Evolutionary conservation across 53 echinoderm and acorn worm genomes (phyloP), one percentile per base, ranked within the genome.

Genomic region (Mesocentrotus franciscanus): DNA sequence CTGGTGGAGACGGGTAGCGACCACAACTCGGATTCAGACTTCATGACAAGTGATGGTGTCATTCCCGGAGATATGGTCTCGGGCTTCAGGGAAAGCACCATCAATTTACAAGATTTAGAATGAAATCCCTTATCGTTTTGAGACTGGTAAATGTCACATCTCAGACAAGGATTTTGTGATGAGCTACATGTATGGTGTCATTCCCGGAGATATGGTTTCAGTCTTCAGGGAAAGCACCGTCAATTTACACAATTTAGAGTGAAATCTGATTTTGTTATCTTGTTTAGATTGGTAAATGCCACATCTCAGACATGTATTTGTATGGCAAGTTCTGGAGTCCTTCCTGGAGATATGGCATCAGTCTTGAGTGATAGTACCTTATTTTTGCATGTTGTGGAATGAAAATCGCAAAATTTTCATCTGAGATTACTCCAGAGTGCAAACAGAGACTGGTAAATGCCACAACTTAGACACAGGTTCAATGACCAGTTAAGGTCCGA

Each of bases 151-250:
- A 30, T 94, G 96, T 33, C 96, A 96, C 60, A 68, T 95, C 36
- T 96, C 92, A 8, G 93, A 92, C 29, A 90, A 95, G 0, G 98
- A 98, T 90, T 96, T 97, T 91, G 95, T 97, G 24, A 96, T 94
- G 29, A 75, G 96, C 16, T 97, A 97, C n/a, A n/a, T n/a, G n/a
- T n/a, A n/a, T 27, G 92, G 90, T 1, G 95, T 95, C 66, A 85
- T 94, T 1, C 33, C 95, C 0, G 95, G 95, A 59, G 84, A 90
- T 9, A 92, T 85, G 26, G 96, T 97, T 15, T 85, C 90, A 3
- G 94, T 94, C 34, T 98, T 99, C 90, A 87, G 97, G 91, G 97
- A 97, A 72, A 99, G 99, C 74, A 98, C 99, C 8, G 98, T 99
- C 17, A 98, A 99, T 91, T 71, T 99, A 26, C 98, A 98, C 85